A percentile compares a stretch with the other conserved stretches of the same genome.
Evolutionary conservation across 2,888 invertebrate genomes (phyloP).

Genomic region (Ecdyonurus torrentis): DNA sequence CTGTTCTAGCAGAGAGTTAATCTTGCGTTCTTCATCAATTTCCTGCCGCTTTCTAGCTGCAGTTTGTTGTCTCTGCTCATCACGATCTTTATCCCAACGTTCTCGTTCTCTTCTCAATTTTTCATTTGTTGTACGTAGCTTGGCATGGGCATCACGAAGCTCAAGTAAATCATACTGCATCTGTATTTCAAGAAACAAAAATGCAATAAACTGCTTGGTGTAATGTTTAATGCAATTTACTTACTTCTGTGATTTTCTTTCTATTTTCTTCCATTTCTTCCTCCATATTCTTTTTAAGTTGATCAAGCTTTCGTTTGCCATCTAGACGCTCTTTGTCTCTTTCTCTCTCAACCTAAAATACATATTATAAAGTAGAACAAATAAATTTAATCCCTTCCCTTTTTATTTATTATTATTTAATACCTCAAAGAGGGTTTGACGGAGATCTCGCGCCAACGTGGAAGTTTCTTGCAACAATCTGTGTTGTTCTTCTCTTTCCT

Average conservation of each 20-base stretch:
- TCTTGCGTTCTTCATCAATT: conserved; percentile 54
- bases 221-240: neutral
- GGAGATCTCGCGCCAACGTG: conserved; percentile 68
- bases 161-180: conserved; percentile 77
- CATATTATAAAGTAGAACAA: conserved; percentile 10
- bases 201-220: neutral
- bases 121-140: conserved; percentile 77
- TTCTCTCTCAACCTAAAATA: conserved; percentile 62
- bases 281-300: conserved; percentile 65
- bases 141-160: conserved; percentile 79
- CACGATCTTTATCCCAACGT: conserved; percentile 64
- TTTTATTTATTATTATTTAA: too few relatives aligned
- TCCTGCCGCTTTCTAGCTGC: conserved; percentile 31
- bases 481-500: conserved; percentile 82
- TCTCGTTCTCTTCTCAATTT: conserved; percentile 77
- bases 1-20: conserved; percentile 54
- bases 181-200: conserved; percentile 24
- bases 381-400: neutral
- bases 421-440: conserved; percentile 75
- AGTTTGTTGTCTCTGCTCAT: conserved; percentile 33
- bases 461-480: conserved; percentile 79
- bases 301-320: conserved; percentile 68
- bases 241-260: conserved; percentile 49
- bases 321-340: conserved; percentile 78
- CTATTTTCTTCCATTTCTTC: conserved; percentile 81